These are phyloP conservation scores for Stenodera caucasica DNA, from an alignment of 2,888 invertebrate species.

Conservation along the genomic window DNA sequence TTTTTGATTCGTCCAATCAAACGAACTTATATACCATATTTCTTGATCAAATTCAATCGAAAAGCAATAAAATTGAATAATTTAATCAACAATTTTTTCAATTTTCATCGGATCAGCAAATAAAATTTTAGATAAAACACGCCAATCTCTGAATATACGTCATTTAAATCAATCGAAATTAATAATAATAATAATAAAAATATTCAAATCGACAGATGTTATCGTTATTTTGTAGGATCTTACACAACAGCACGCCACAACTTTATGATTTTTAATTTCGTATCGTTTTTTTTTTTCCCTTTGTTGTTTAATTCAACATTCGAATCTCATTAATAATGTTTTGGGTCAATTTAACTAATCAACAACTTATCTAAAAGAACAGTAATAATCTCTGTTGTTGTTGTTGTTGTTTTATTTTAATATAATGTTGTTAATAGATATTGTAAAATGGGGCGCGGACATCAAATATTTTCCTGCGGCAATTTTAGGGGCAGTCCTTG, in stretches of 20 bases:
- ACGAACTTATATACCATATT: no score
- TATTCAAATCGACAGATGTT: background rate
- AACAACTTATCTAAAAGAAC: background rate
- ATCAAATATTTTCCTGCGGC: slow-evolving; percentile 8
- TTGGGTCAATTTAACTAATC: slow-evolving; percentile 5
- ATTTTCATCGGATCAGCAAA: no score
- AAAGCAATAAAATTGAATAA: no score
- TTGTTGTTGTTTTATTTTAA: background rate
- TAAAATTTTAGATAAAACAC: no score
- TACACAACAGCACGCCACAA: background rate
- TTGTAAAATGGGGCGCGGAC: slow-evolving; percentile 4
- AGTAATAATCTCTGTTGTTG: background rate
- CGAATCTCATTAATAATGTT: slow-evolving; percentile 1
- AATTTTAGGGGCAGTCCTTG: slow-evolving; percentile 8
- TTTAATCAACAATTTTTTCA: no score
- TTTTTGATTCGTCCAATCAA: no score
- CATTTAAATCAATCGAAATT: no score
- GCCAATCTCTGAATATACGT: no score
- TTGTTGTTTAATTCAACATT: background rate
- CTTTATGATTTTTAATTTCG: background rate
- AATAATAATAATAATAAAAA: background rate
- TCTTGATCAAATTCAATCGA: no score
- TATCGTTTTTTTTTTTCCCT: background rate
- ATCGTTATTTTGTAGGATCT: background rate
- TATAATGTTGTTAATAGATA: background rate